Base-by-base conservation (phyloP, 1,140 invertebrate species). In the Hylyphantes graminicola region DNA sequence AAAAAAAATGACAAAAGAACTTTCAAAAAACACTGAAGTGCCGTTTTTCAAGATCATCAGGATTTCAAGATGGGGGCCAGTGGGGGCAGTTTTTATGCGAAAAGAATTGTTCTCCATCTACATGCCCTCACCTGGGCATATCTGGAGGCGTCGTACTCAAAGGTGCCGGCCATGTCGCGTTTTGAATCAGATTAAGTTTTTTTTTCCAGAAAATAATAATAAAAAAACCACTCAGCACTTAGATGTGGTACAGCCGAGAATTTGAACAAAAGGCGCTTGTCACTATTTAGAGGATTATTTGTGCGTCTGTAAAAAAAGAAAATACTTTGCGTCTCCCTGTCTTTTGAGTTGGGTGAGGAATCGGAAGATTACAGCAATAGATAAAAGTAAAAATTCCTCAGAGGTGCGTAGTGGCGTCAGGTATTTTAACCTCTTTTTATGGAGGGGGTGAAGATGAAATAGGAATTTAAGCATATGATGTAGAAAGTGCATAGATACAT, bases 171-270 rank as follows among this genome's bases (percentile, higher is more conserved):
- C 19, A 50, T 59, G 78, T 63, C 10, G 17, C 67, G n/a, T 64
- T 50, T 51, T 17, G 64, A 81, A 81, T 73, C 78, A 81, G 78
- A 81, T 81, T 81, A 81, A 73, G 57, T 15, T 11, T 81, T 70
- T 79, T 79, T 59, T 19, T 67, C 7, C 15, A 13, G 12, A 17
- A 9, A n/a, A 53, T 70, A 17, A n/a, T 70, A 53, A 53, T 78
- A 48, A 63, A 54, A n/a, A 57, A 50, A n/a, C 17, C 35, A 11
- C 67, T 61, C 9, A 19, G 51, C 57, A 78, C 15, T 50, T n/a
- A 10, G 50, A 48, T 13, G n/a, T 48, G n/a, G 53, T 21, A n/a
- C 54, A 10, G 74, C 17, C 15, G 8, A 5, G 13, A 13, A 11
- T 51, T 15, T 63, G 64, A 53, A 57, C 13, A 57, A n/a, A 57